Percentiles rank a stretch among this genome's conserved stretches.
Evolutionary conservation across 1,140 invertebrate genomes (phyloP).

Genomic region (Bombus haemorrhoidalis): DNA sequence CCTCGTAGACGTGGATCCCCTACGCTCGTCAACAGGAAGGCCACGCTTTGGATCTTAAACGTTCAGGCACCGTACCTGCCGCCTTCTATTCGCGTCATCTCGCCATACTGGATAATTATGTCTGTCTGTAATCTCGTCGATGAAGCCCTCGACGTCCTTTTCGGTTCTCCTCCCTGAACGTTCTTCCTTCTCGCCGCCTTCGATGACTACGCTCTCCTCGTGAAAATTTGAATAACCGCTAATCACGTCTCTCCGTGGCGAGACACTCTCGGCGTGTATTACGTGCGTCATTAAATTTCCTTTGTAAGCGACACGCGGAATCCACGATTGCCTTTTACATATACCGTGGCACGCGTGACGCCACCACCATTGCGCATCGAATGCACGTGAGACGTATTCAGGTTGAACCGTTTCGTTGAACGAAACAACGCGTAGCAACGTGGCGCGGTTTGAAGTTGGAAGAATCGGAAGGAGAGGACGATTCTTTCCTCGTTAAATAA

Average conservation of each 20-base stretch:
- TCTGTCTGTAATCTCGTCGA: conserved; percentile 52
- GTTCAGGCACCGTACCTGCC: not conserved
- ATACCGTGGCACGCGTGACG: conserved; percentile 1
- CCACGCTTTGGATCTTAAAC: conserved; percentile 51
- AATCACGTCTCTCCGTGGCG: conserved; percentile 31
- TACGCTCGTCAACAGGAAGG: conserved; percentile 43
- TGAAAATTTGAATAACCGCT: conserved; percentile 59
- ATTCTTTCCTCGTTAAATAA: too few relatives aligned
- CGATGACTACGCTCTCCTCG: conserved; percentile 18
- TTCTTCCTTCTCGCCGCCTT: not conserved
- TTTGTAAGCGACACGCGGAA: conserved; percentile 17
- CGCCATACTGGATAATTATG: conserved; percentile 56
- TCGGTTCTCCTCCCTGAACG: not conserved
- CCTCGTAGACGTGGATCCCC: not conserved
- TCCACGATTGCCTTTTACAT: conserved; percentile 25
- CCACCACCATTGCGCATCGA: not conserved
- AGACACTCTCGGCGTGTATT: not conserved
- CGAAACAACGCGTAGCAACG: not conserved
- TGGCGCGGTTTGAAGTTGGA: too few relatives aligned
- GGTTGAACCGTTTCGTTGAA: not conserved
- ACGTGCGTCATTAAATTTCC: conserved; percentile 45
- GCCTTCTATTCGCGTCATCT: conserved; percentile 8
- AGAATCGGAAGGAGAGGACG: too few relatives aligned
- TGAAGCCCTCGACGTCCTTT: not conserved
- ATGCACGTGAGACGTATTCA: not conserved